Base-by-base conservation (phyloP, 2,113 vertebrate genomes). In the Phycodurus eques region DNA sequence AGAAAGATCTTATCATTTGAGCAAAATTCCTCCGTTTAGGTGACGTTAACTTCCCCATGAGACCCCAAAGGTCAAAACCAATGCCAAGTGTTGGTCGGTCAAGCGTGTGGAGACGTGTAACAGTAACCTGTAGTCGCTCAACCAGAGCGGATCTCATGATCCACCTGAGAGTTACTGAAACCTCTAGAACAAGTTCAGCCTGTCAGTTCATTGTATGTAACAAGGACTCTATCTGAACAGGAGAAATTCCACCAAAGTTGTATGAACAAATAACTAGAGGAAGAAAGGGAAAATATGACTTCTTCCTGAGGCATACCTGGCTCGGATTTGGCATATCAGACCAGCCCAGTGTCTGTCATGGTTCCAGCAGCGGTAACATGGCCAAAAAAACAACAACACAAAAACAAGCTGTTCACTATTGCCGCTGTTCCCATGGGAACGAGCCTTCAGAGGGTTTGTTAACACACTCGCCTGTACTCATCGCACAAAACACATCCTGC, bases 371-470 rank as follows among this genome's bases (percentile, higher is more conserved):
- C 42, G 75, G 68, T 74, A 78, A 68, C 84, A 62, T 75, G 80
- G 86, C 89, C 87, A 90, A 88, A 87, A 54, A 31, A 5, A 60
- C 27, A 60, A 22, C 27, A 86, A 84, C 84, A 87, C 83, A 87
- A 88, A 86, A 88, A 90, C 88, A 90, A 88, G 86, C 87, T 88
- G 86, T 88, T 91, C 78, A 61, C 82, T 87, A 83, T 87, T 84
- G 65, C 77, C 44, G 79, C 74, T 3, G 88, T 91, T 90, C 89
- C 90, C 89, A 90, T 92, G 89, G 90, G 88, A 90, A 91, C 88
- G 49, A 77, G 69, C 82, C 82, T 65, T n/a, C 79, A 12, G 82
- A 87, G 86, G 88, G 89, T 87, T 88, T 81, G 87, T 65, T 65
- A 65, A 65, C 63, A 65, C 46, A 46, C 89, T 85, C 60, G 79